Base-by-base conservation (phyloP, 2,113 vertebrate genomes). In the Proterorhinus semilunaris region DNA sequence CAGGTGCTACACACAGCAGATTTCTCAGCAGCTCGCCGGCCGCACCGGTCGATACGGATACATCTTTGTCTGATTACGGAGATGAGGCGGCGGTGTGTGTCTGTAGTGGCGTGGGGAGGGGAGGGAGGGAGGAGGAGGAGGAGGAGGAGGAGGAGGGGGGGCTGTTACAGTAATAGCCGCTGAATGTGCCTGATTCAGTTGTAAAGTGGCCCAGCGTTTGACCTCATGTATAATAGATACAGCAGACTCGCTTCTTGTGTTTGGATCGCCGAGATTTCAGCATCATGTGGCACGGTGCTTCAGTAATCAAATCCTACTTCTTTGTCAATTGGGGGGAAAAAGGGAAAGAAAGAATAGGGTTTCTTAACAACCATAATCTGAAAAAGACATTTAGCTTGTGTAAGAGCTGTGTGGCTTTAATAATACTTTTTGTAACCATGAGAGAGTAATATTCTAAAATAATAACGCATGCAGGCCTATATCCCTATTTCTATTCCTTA, bases 61-160 rank as follows among this genome's bases (percentile, higher is more conserved):
- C 81, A 80, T 88, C 84, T 87, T 64, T 88, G 85, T 89, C 89
- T 89, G 86, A 92, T 89, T 85, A 85, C 78, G 72, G 69, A 79
- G 75, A 81, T 82, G 78, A 78, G 69, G 64, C 36, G 53, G 46
- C 5, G 13, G 51, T 62, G 21, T 55, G 50, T 70, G 62, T 72
- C 69, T 6, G 27, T 36, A 36, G 27, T 36, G 27, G 27, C 27
- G 66, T 64, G 75, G 43, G 62, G 10, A 63, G 59, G 59, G 67
- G 42, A 54, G 42, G 47, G 48, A 42, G 49, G 2, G 10, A 43
- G 45, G 51, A 4, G 50, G 66, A 12, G 53, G 48, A 27, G 21
- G 8, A 44, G 8, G 10, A 50, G 43, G 48, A 10, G 48, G 65
- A 17, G 65, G 50, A 43, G 50, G 8, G 10, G 57, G 43, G 48